A percentile compares a stretch with the other conserved stretches of the same genome.
These are phyloP conservation scores for Halocynthia roretzi DNA, from an alignment of 23 tunicate species.

Conservation along the genomic window DNA sequence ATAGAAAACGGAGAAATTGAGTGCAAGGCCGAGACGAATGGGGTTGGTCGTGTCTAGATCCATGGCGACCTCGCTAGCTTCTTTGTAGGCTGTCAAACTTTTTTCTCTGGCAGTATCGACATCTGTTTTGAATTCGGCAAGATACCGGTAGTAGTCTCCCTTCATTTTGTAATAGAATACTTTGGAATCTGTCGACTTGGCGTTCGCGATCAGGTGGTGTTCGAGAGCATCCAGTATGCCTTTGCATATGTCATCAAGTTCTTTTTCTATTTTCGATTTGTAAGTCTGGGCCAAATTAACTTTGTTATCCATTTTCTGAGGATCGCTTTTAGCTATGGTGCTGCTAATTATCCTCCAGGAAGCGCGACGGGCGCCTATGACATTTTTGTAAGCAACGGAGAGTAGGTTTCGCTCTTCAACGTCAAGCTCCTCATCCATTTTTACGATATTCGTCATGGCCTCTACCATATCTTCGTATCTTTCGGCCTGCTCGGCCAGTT, in stretches of 20 bases:
- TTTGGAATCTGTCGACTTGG: background rate
- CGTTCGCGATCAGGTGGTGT: constrained; percentile 7
- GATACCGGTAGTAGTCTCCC: constrained; percentile 16
- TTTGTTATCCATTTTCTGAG: constrained; percentile 16
- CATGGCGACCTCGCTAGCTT: background rate
- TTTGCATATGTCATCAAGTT: constrained; percentile 32
- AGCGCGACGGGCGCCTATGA: constrained; percentile 38
- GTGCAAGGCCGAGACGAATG: constrained; percentile 25
- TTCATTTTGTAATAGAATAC: constrained; percentile 24
- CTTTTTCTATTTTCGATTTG: constrained; percentile 21
- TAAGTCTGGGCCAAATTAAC: constrained; percentile 6
- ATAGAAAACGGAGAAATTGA: constrained; percentile 17
- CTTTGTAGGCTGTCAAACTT: constrained; percentile 5
- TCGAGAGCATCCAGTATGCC: constrained; percentile 16
- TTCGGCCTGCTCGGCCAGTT: constrained; percentile 39
- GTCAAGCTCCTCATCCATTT: constrained; percentile 11
- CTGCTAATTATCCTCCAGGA: constrained; percentile 28
- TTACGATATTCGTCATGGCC: constrained; percentile 17
- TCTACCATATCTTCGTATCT: constrained; percentile 46
- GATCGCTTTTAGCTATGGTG: constrained; percentile 21
- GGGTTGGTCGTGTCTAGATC: constrained; percentile 7
- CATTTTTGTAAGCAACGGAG: constrained; percentile 36
- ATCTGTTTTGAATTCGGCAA: constrained; percentile 15
- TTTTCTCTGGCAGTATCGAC: background rate
- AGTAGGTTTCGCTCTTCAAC: constrained; percentile 45